Base-by-base conservation (phyloP, 2,113 vertebrate species). In the Lepus europaeus region DNA sequence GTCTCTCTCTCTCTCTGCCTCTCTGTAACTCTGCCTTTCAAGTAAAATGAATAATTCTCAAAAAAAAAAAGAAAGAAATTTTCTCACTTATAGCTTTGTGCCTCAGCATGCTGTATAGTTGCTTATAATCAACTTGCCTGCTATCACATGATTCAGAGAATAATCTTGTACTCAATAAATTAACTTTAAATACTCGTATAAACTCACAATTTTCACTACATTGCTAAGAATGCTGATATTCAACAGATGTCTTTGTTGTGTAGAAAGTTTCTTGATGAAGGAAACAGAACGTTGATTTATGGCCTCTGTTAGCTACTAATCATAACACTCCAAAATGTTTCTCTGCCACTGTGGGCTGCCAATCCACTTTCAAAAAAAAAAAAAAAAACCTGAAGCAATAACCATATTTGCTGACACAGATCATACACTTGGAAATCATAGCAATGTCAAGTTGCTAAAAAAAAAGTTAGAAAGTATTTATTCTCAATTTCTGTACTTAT, bases 381-480 rank as follows among this genome's bases (percentile, higher is more conserved):
- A 59, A 59, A 69, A 68, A 87, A 86, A 78, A 29, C 14, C n/a
- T 81, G 31, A 49, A 9, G 13, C 14, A 66, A n/a, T 84, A 69
- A 70, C 4, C 33, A 51, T 66, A 64, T 79, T 68, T 90, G 14
- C 39, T 87, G 49, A 93, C 20, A 77, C 29, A 72, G 17, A 68
- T 82, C 36, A 78, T 19, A 87, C 22, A 78, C 22, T 68, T 53
- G 2, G 5, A 92, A 93, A 22, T 74, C 13, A 19, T 53, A 36
- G 25, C 56, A 61, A 63, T 69, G 49, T 74, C 22, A 90, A 73
- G 68, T 92, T 69, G 8, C 31, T 87, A 5, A 73, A 69, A 45
- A 45, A 45, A 68, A 90, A 73, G n/a, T 87, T 93, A 49, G 25
- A 63, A 83, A 87, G n/a, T 7, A 25, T 53, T 90, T 93, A 51